Evolutionary conservation across 53 echinoderm and acorn worm species (phyloP), one percentile per base, ranked within the genome.

Genomic region (Hippasteria phrygiana): DNA sequence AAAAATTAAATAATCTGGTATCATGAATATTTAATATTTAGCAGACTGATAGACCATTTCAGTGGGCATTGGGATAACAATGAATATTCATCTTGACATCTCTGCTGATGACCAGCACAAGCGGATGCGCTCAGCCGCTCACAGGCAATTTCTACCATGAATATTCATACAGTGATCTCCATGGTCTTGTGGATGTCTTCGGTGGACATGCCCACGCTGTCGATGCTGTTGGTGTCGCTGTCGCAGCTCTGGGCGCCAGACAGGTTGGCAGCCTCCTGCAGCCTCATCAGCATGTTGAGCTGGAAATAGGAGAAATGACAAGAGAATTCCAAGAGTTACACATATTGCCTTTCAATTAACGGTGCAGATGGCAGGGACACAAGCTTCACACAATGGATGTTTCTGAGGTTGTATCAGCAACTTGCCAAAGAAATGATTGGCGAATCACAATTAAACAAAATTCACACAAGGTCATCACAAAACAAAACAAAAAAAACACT

Each of bases 281-380:
- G 81, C 43, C 96, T 91, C 95, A 99, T 99, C 76, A 99, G 73
- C 99, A 99, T 99, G 79, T 96, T 96, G 88, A 94, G 92, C 94
- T 94, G 88, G 27, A 56, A 43, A 62, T 28, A 64, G n/a, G 76
- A 80, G 54, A 71, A 56, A 77, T 12, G 43, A 42, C 34, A 77
- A 22, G 4, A 74, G 24, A 74, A 74, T 16, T 36, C 20, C 14
- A 28, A 47, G 41, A 31, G 20, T 75, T 8, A 47, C 11, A 10
- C 41, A 22, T 6, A 18, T 38, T 29, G 36, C 26, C 79, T 51
- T 51, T 35, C 0, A n/a, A n/a, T n/a, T n/a, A n/a, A n/a, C n/a
- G n/a, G n/a, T n/a, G n/a, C n/a, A n/a, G n/a, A n/a, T n/a, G n/a
- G n/a, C n/a, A n/a, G n/a, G n/a, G n/a, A n/a, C n/a, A n/a, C n/a